A percentile compares a stretch with the other conserved stretches of the same genome.
Conservation (phyloP, 2,113 vertebrate genomes). For the Thinocorus orbignyianus region DNA sequence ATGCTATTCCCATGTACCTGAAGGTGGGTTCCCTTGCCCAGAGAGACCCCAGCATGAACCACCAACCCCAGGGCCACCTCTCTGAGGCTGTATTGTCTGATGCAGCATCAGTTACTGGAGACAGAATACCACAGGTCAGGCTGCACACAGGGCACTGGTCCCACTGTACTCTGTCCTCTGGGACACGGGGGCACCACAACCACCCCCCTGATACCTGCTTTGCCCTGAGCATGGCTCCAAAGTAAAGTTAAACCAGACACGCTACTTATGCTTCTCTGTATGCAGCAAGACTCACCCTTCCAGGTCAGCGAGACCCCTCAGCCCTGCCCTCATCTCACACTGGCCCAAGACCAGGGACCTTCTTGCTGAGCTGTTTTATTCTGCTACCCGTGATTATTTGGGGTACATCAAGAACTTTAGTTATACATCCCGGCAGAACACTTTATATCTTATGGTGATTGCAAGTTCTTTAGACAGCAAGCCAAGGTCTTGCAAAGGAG, state of each 20-base stretch:
- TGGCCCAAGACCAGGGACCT: neutral
- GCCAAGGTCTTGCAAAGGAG: constrained; percentile 38
- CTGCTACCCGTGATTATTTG: neutral
- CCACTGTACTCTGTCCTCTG: neutral
- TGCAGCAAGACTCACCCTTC: accelerated
- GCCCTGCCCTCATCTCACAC: neutral
- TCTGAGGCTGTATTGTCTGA: neutral
- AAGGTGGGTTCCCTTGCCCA: neutral
- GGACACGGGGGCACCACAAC: neutral
- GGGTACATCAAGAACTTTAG: neutral
- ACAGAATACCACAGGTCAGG: neutral
- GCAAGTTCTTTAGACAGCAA: constrained; percentile 55
- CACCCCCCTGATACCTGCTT: neutral
- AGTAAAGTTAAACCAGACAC: neutral
- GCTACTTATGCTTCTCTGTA: neutral
- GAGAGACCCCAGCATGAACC: accelerated
- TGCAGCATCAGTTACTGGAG: neutral
- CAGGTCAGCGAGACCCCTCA: neutral
- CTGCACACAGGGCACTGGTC: neutral
- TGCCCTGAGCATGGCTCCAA: neutral
- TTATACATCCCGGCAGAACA: constrained; percentile 6
- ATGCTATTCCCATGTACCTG: accelerated
- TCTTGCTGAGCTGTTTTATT: neutral
- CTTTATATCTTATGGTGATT: neutral
- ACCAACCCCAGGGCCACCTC: neutral